Evolutionary conservation across 2,113 vertebrate species (phyloP).

Genomic region (Ophthalmolycus amberensis): DNA sequence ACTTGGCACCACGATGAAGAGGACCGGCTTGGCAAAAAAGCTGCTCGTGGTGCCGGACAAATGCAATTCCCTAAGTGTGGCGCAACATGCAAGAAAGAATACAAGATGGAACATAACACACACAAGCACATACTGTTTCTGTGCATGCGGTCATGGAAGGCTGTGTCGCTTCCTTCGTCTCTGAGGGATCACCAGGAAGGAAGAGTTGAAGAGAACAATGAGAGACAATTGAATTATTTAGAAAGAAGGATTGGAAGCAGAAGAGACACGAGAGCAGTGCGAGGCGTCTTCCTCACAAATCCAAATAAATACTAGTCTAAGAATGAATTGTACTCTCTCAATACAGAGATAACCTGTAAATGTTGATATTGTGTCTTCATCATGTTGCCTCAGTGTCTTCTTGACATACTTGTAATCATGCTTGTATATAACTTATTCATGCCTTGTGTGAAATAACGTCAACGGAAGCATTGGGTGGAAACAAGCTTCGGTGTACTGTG

Average conservation of each 20-base stretch:
- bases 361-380: constrained; percentile 7
- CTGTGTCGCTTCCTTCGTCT: constrained; percentile 48
- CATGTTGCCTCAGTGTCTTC: not conserved
- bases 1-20: constrained; percentile 73
- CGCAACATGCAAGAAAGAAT: constrained; percentile 52
- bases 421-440: not conserved
- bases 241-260: constrained; percentile 49
- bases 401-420: not conserved
- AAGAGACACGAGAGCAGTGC: constrained; percentile 29
- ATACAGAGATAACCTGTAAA: constrained; percentile 5
- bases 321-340: constrained; percentile 35
- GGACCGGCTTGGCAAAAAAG: constrained; percentile 60
- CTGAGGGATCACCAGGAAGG: constrained; percentile 64
- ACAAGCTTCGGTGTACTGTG: not conserved
- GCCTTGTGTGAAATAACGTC: not conserved
- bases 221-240: constrained; percentile 72
- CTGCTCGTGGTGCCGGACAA: constrained; percentile 62
- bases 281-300: constrained; percentile 28
- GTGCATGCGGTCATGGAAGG: constrained; percentile 38
- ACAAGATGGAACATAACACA: constrained; percentile 50
- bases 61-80: constrained; percentile 62
- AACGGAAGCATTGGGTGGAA: not conserved
- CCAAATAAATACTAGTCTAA: constrained; percentile 33
- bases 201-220: constrained; percentile 64
- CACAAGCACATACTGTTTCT: constrained; percentile 29